Percentiles rank a stretch among this genome's conserved stretches.
phyloP scores from a whole-genome alignment of 2,113 vertebrate species.

The Coregonus clupeaformis region DNA sequence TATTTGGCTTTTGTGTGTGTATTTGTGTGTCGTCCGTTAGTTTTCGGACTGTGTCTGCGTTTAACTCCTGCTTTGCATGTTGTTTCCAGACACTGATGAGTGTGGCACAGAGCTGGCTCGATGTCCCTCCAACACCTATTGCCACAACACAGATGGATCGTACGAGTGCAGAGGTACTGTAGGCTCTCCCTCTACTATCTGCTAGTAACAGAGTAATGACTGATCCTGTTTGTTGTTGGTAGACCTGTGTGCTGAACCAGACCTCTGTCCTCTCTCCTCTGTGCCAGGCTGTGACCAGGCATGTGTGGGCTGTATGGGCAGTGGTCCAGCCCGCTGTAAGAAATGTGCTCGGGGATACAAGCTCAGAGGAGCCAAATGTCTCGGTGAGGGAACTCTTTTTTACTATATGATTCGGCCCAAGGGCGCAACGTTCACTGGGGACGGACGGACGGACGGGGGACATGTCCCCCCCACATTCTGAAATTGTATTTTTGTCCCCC shows the following conservation, averaged over 20 bases:
- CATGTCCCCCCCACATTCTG: no score
- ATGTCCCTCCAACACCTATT: slow-evolving; percentile 90
- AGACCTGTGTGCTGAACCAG: background rate
- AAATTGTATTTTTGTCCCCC: no score
- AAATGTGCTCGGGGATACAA: slow-evolving; percentile 91
- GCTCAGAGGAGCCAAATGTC: slow-evolving; percentile 88
- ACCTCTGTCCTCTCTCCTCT: background rate
- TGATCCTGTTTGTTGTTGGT: background rate
- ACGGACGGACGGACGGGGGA: no score
- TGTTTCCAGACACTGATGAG: slow-evolving; percentile 85
- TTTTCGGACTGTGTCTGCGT: background rate
- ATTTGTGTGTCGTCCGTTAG: background rate
- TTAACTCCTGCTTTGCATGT: slow-evolving; percentile 10
- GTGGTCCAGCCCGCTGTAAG: slow-evolving; percentile 91
- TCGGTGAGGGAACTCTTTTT: slow-evolving; percentile 78
- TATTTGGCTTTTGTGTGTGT: slow-evolving; percentile 20
- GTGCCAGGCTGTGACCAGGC: slow-evolving; percentile 89
- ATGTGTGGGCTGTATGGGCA: slow-evolving; percentile 95
- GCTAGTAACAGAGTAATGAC: background rate
- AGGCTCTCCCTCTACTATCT: slow-evolving; percentile 16
- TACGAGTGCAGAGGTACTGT: slow-evolving; percentile 91
- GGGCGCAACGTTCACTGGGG: no score
- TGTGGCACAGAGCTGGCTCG: slow-evolving; percentile 90
- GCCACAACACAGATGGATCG: slow-evolving; percentile 93
- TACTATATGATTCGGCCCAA: background rate